Base-by-base conservation (phyloP, 2,888 invertebrate species). In the Congeria kusceri region DNA sequence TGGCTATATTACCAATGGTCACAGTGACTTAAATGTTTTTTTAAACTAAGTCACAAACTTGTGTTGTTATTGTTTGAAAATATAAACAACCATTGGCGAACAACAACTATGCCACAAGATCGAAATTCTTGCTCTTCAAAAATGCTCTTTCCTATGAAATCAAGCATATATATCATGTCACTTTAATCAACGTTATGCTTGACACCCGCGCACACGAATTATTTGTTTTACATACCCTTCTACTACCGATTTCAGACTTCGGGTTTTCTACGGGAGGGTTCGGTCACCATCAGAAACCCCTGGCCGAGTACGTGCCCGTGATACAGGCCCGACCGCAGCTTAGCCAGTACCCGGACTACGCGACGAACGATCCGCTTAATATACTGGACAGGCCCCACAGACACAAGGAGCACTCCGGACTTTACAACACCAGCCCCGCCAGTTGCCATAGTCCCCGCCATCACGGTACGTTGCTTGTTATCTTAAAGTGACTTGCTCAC, bases 271-370 rank as follows among this genome's bases (percentile, higher is more conserved):
- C 44, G 29, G 73, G 56, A 47, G 66, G 59, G 25, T 89, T 86
- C 53, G 71, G 76, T 7, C 86, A 86, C 32, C 83, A 87, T 13
- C 72, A 77, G 32, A 91, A 91, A 66, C 90, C 91, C 13, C 74
- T 89, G 23, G 92, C 87, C n/a, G 91, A 92, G 70, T 91, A 91
- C 75, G 91, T 92, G 28, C 88, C 92, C 0, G 92, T 92, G 18
- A 92, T 92, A 7, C 91, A 91, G 61, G 87, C 86, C 18, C 83
- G 91, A 1, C 78, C 82, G 28, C 80, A 85, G 7, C 61, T 83
- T n/a, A 66, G 85, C 15, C 80, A 85, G 62, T 83, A 82, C 47
- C 59, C 69, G 18, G 80, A 83, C 53, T 83, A 78, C 59, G 66
- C 66, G 49, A 76, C 46, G 25, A 81, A 84, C 13, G 90, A 90